phyloP scores from a whole-genome alignment of 2,797 vertebrate genomes.

The Microctenopoma lineatum region DNA sequence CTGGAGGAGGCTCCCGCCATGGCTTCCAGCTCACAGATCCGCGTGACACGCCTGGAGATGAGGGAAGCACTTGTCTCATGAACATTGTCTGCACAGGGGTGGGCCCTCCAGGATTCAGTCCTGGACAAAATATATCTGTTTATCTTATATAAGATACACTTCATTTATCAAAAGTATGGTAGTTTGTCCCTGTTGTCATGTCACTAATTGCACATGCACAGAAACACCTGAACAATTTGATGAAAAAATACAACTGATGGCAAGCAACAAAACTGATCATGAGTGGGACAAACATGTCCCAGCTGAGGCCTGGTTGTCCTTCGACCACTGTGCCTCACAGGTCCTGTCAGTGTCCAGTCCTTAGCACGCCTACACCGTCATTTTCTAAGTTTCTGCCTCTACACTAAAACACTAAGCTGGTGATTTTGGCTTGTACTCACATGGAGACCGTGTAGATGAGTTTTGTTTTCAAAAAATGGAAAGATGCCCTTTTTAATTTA shows the following conservation, averaged over 20 bases:
- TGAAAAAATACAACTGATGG: too few species aligned
- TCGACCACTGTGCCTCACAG: neutral
- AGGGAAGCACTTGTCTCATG: constrained; percentile 61
- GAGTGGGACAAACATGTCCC: neutral
- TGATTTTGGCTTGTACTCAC: constrained; percentile 3
- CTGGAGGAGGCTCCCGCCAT: constrained; percentile 67
- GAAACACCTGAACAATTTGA: too few species aligned
- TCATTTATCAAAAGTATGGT: neutral
- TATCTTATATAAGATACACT: neutral
- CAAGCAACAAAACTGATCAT: neutral
- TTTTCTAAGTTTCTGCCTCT: constrained; percentile 1
- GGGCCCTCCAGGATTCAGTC: neutral
- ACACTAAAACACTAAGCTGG: neutral
- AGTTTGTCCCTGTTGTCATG: neutral
- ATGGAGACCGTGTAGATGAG: constrained; percentile 3
- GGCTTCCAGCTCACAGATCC: constrained; percentile 61
- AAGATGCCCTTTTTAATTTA: constrained; percentile 12
- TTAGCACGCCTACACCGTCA: neutral
- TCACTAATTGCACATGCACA: neutral
- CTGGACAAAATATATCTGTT: constrained; percentile 8
- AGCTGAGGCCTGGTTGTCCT: neutral
- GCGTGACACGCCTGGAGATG: constrained; percentile 78
- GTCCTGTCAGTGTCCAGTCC: neutral
- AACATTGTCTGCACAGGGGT: constrained; percentile 39
- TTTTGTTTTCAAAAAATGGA: neutral